These are phyloP conservation scores for Mya arenaria DNA, from an alignment of 1,140 invertebrate species.

Conservation along the genomic window DNA sequence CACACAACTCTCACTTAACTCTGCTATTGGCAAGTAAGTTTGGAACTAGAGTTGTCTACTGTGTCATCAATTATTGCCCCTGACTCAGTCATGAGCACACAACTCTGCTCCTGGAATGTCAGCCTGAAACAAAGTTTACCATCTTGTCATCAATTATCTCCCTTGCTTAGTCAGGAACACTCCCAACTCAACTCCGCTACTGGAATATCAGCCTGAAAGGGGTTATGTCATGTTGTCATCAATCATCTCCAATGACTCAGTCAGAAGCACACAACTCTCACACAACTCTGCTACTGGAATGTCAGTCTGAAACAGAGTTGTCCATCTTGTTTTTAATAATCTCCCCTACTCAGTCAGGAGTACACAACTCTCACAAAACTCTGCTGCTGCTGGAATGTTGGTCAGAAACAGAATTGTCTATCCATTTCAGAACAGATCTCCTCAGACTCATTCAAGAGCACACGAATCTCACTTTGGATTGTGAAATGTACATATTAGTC, in stretches of 20 bases:
- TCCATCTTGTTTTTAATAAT: slow-evolving; percentile 63
- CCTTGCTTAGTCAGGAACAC: too few species aligned
- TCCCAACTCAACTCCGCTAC: too few species aligned
- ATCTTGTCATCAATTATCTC: too few species aligned
- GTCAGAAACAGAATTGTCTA: slow-evolving; percentile 69
- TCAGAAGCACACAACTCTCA: slow-evolving; percentile 75
- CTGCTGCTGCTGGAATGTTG: slow-evolving; percentile 65
- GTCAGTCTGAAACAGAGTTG: slow-evolving; percentile 68
- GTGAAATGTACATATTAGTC: too few species aligned
- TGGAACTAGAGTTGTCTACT: slow-evolving; percentile 67
- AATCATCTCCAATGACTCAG: slow-evolving; percentile 62
- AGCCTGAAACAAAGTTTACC: too few species aligned
- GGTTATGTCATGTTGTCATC: slow-evolving; percentile 63
- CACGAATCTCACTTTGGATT: too few species aligned
- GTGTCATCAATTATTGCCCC: slow-evolving; percentile 63
- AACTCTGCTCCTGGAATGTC: too few species aligned
- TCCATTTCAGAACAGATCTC: slow-evolving; percentile 52
- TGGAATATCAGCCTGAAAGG: slow-evolving; percentile 81
- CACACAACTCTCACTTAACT: slow-evolving; percentile 73
- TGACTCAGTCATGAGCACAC: slow-evolving; percentile 68
- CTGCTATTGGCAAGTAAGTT: slow-evolving; percentile 65
- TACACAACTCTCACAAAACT: slow-evolving; percentile 73
- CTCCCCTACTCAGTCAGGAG: slow-evolving; percentile 67
- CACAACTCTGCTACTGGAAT: slow-evolving; percentile 63
- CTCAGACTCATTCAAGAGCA: slow-evolving; percentile 67